Evolutionary conservation across 2,797 vertebrate genomes (phyloP).

Genomic region (Oreochromis grahami): DNA sequence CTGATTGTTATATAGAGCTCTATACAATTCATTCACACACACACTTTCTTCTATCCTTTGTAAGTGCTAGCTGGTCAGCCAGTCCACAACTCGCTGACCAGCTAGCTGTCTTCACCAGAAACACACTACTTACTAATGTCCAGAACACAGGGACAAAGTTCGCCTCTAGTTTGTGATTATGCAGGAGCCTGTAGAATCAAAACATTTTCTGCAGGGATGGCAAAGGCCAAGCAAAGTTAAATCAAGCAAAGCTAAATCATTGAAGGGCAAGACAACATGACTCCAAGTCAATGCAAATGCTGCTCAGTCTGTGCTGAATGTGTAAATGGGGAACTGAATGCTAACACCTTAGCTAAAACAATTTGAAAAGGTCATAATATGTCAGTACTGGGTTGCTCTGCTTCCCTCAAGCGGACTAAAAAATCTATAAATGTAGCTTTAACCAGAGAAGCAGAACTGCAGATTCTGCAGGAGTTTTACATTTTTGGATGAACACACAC

Average conservation of each 20-base stretch:
- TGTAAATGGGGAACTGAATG: neutral
- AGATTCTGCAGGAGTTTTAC: neutral
- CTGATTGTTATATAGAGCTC: neutral
- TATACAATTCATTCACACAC: neutral
- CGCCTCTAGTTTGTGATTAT: neutral
- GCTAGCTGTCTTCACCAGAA: neutral
- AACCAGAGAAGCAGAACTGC: neutral
- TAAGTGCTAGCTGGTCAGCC: fast-evolving
- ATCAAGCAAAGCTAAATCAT: neutral
- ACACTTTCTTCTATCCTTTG: neutral
- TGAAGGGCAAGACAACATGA: neutral
- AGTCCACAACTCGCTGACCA: neutral
- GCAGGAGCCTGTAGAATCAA: neutral
- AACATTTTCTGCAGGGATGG: neutral
- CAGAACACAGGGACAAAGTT: neutral
- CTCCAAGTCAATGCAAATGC: neutral
- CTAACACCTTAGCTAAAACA: neutral
- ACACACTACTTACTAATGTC: neutral
- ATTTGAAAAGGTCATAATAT: neutral
- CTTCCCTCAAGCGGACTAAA: neutral
- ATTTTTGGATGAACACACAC: neutral
- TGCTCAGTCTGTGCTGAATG: neutral
- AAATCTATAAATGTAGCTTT: neutral
- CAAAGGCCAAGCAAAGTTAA: neutral
- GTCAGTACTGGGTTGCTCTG: neutral